Conservation (phyloP, 2,888 invertebrate species). For the Emmelina monodactyla region DNA sequence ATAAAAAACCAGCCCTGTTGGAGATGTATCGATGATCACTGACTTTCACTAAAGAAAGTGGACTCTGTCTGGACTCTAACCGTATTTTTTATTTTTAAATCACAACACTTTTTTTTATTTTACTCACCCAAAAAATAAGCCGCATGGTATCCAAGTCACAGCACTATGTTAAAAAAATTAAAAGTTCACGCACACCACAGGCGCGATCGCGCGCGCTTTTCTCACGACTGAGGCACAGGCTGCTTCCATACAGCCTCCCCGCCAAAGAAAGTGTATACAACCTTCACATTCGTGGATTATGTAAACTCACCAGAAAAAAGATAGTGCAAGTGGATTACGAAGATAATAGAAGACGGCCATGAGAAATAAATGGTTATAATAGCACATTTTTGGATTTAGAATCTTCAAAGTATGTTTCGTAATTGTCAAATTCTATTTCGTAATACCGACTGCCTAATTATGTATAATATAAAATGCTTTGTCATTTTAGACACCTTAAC, state of each 20-base stretch:
- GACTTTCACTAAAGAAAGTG: conserved; percentile 51
- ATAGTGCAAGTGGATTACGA: conserved; percentile 46
- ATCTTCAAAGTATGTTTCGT: background rate
- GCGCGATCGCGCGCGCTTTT: conserved; percentile 51
- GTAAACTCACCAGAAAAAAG: conserved; percentile 38
- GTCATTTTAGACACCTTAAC: too few species aligned
- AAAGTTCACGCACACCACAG: conserved; percentile 44
- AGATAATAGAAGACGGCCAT: conserved; percentile 19
- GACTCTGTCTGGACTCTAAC: conserved; percentile 18
- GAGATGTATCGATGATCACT: conserved; percentile 31
- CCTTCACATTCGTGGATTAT: conserved; percentile 57
- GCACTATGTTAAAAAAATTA: conserved; percentile 36
- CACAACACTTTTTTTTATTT: conserved; percentile 14
- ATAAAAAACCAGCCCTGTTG: conserved; percentile 33
- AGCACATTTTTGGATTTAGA: background rate
- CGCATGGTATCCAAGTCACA: conserved; percentile 57
- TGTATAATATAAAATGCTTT: too few species aligned
- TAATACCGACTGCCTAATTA: background rate
- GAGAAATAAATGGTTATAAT: background rate
- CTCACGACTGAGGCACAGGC: conserved; percentile 37
- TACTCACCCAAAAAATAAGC: conserved; percentile 55
- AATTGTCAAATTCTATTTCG: background rate
- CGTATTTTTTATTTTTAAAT: conserved; percentile 4
- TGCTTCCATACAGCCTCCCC: conserved; percentile 37
- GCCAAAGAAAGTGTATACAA: conserved; percentile 38